Evolutionary conservation across 2,113 vertebrate genomes (phyloP), one percentile per base, ranked within the genome.

Genomic region (Varanus komodoensis): DNA sequence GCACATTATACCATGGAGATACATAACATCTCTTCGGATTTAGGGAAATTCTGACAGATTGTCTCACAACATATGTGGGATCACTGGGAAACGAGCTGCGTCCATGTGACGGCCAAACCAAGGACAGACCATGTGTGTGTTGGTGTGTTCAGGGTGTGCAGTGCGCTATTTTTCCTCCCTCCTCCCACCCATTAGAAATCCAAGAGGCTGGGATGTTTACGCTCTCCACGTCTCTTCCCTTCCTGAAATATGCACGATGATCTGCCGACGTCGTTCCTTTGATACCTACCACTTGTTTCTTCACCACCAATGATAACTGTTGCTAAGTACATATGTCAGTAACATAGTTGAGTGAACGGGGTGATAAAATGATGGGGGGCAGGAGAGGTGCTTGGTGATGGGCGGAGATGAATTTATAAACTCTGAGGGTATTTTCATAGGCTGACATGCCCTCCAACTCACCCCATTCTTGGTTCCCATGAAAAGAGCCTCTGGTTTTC

Each of bases 201-300:
- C 17, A 91, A 96, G 95, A 94, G 91, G 50, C 85, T 54, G 90
- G 92, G 92, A 82, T 68, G 91, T 89, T 87, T 2, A 83, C 89
- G 93, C 91, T 95, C 91, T 94, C 92, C 87, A 2, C 71, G 87
- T 93, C 89, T 89, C 89, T 92, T 80, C 92, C 84, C 92, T 93
- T 92, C 84, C 93, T 96, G 93, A 92, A 96, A 95, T 96, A 95
- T 95, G 95, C 91, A 96, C 94, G 92, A 73, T 0, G 75, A 91
- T 90, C 92, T 81, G 92, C 84, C 4, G 80, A 91, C 94, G 93
- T 91, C 91, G 93, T 92, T 93, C 89, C 95, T 94, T 93, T 94
- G 95, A 96, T 96, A 95, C 94, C 93, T 95, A 94, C 94, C 95
- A 92, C 92, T 95, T 94, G 92, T 95, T 94, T 79, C 82, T 91